phyloP scores from a whole-genome alignment of 1,140 invertebrate genomes.

The Camponotus vicinus region DNA sequence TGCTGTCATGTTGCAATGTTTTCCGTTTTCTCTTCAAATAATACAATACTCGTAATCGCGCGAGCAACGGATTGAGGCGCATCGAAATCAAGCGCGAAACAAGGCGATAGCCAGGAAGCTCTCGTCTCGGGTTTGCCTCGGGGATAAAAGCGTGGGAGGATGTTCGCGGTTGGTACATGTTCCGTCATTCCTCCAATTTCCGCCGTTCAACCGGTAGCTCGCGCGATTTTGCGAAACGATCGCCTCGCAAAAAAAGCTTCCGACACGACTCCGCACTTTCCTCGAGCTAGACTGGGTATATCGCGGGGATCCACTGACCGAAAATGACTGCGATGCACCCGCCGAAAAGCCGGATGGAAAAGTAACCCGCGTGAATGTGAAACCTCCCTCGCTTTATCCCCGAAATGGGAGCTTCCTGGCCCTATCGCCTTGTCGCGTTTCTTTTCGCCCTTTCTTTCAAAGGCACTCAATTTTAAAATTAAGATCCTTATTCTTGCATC shows the following conservation, averaged over 20 bases:
- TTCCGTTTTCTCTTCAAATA: neutral
- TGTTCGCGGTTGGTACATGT: slow-evolving; percentile 46
- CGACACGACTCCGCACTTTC: slow-evolving; percentile 77
- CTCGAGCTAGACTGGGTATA: slow-evolving; percentile 35
- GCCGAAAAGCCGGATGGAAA: slow-evolving; percentile 34
- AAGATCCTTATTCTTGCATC: neutral
- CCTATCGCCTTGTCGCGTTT: neutral
- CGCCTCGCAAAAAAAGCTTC: slow-evolving; percentile 64
- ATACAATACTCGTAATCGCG: neutral
- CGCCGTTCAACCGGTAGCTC: slow-evolving; percentile 45
- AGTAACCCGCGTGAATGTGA: slow-evolving; percentile 22
- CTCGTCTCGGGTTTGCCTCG: slow-evolving; percentile 14
- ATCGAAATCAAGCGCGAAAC: slow-evolving; percentile 16
- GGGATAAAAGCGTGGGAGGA: slow-evolving; percentile 42
- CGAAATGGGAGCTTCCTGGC: no score
- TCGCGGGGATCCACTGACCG: slow-evolving; percentile 33
- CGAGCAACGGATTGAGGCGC: neutral
- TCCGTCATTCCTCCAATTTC: slow-evolving; percentile 46
- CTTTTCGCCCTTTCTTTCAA: no score
- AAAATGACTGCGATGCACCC: slow-evolving; percentile 55
- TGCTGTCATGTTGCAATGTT: neutral
- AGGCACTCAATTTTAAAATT: neutral
- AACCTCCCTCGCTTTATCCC: no score
- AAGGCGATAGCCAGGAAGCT: slow-evolving; percentile 16
- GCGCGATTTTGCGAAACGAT: slow-evolving; percentile 64